Evolutionary conservation across 2,888 invertebrate species (phyloP).

Genomic region (Ophioninae sp.): DNA sequence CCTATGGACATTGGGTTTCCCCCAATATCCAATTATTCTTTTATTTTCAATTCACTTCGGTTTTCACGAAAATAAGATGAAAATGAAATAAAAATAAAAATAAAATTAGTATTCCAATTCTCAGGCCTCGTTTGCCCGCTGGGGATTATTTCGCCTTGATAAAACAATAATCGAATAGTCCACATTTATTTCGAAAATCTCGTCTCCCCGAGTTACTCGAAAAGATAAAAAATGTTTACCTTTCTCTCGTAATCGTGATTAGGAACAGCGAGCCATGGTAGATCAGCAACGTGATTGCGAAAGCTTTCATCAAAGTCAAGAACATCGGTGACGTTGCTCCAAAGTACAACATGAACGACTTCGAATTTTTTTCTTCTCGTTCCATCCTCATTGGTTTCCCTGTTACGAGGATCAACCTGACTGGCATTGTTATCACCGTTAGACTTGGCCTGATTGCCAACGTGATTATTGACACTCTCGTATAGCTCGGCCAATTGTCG

Average conservation of each 20-base stretch:
- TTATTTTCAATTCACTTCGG: too few species aligned
- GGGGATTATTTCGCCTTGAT: too few species aligned
- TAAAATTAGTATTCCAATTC: too few species aligned
- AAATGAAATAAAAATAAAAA: too few species aligned
- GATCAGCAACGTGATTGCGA: conserved; percentile 84
- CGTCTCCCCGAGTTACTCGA: neutral
- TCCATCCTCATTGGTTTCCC: conserved; percentile 70
- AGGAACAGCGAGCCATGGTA: conserved; percentile 88
- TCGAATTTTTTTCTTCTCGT: conserved; percentile 82
- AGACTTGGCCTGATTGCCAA: conserved; percentile 7
- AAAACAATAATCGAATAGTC: too few species aligned
- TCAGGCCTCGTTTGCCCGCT: too few species aligned
- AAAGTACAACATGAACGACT: conserved; percentile 87
- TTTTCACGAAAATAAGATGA: too few species aligned
- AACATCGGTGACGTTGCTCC: conserved; percentile 86
- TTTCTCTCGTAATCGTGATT: conserved; percentile 88
- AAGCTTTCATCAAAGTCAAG: conserved; percentile 87
- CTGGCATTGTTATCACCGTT: conserved; percentile 61
- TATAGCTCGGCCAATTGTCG: conserved; percentile 85
- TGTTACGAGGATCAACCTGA: conserved; percentile 39
- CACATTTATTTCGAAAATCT: too few species aligned
- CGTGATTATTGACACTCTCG: conserved; percentile 71
- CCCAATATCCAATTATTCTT: too few species aligned
- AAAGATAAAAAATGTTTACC: conserved; percentile 78
- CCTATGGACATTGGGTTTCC: too few species aligned